phyloP scores from a whole-genome alignment of 2,888 invertebrate species.

The Venustoraphidia nigricollis region DNA sequence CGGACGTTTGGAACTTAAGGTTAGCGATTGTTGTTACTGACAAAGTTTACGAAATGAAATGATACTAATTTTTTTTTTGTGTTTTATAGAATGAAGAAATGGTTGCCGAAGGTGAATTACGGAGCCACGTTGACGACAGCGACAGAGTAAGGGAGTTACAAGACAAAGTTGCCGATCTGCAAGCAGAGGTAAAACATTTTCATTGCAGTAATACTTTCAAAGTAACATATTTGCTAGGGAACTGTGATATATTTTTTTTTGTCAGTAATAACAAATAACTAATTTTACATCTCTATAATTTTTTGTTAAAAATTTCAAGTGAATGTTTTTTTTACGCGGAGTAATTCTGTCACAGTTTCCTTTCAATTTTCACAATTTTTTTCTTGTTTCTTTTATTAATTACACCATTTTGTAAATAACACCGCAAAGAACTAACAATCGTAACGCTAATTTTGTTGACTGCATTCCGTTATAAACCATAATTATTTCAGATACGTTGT shows the following conservation, averaged over 20 bases:
- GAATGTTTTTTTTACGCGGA: background rate
- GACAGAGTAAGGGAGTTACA: slow-evolving; percentile 80
- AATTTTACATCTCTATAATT: background rate
- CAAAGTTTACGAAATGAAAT: background rate
- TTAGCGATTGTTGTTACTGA: slow-evolving; percentile 22
- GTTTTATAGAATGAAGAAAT: slow-evolving; percentile 78
- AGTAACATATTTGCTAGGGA: background rate
- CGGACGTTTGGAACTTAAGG: slow-evolving; percentile 83
- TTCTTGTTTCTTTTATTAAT: slow-evolving; percentile 6
- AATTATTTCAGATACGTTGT: no score
- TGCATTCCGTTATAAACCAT: slow-evolving; percentile 8
- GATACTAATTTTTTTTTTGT: slow-evolving; percentile 4
- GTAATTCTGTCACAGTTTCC: no score
- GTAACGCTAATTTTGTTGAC: slow-evolving; percentile 18
- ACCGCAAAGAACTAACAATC: slow-evolving; percentile 15
- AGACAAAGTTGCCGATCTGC: slow-evolving; percentile 82
- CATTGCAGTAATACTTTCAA: background rate
- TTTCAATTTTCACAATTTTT: background rate
- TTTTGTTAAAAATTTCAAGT: background rate
- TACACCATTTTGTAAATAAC: slow-evolving; percentile 13
- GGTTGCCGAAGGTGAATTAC: slow-evolving; percentile 80
- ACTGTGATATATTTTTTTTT: background rate
- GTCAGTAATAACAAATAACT: background rate
- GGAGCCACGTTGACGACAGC: slow-evolving; percentile 64
- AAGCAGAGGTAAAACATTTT: slow-evolving; percentile 68